Evolutionary conservation across 2,888 invertebrate species (phyloP).

Genomic region (Hydrotaea cyrtoneurina): DNA sequence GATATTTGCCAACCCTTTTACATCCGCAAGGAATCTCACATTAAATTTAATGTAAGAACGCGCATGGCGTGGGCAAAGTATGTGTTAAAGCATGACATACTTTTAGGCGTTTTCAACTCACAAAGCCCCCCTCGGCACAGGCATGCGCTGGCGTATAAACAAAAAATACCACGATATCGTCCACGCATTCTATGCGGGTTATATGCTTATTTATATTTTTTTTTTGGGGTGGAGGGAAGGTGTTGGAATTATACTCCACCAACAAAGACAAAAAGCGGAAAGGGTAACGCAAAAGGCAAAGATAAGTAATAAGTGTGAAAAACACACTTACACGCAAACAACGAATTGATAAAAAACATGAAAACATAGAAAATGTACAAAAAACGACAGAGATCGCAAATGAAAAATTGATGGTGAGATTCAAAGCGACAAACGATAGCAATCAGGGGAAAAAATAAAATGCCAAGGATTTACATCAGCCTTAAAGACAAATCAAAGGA

Average conservation of each 20-base stretch:
- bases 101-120: slow-evolving; percentile 48
- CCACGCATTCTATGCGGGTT: not conserved
- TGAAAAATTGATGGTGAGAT: slow-evolving; percentile 11
- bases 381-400: slow-evolving; percentile 8
- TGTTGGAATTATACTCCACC: not conserved
- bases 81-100: slow-evolving; percentile 63
- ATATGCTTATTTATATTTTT: not conserved
- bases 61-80: slow-evolving; percentile 10
- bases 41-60: slow-evolving; percentile 33
- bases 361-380: slow-evolving; percentile 19
- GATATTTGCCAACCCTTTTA: slow-evolving; percentile 38
- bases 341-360: slow-evolving; percentile 40
- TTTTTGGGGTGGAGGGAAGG: not conserved
- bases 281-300: not conserved
- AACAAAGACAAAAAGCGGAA: not conserved
- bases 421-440: too few species aligned
- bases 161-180: not conserved
- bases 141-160: not conserved
- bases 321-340: slow-evolving; percentile 52
- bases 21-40: slow-evolving; percentile 28
- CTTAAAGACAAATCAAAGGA: too few species aligned
- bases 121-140: too few species aligned
- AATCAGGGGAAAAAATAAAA: too few species aligned
- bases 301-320: slow-evolving; percentile 60
- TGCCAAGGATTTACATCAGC: too few species aligned